Evolutionary conservation across 2,113 vertebrate species (phyloP).

Genomic region (Syngnathus scovelli): DNA sequence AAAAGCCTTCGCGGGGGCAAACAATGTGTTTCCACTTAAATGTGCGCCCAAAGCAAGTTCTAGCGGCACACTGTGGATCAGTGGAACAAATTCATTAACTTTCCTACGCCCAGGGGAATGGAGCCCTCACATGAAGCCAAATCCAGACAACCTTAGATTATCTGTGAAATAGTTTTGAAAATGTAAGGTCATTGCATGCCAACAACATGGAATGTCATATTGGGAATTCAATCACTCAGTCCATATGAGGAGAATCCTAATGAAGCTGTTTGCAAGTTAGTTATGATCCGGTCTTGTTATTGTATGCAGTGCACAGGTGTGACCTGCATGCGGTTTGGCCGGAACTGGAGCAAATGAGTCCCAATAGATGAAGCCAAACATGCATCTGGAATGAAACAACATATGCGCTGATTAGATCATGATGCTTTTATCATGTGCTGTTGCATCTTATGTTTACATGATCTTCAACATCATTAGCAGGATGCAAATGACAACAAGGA

Average conservation of each 20-base stretch:
- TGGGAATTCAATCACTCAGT: background rate
- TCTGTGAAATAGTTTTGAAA: background rate
- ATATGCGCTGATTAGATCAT: constrained; percentile 5
- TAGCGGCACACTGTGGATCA: constrained; percentile 7
- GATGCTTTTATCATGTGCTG: constrained; percentile 1
- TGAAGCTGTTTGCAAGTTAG: constrained; percentile 34
- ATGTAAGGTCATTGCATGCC: constrained; percentile 16
- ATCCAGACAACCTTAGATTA: constrained; percentile 6
- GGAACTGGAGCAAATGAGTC: constrained; percentile 11
- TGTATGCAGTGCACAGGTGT: background rate
- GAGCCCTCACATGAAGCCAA: constrained; percentile 3
- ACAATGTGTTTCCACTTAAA: constrained; percentile 18
- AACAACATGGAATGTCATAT: background rate
- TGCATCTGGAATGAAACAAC: constrained; percentile 4
- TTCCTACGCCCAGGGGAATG: constrained; percentile 4
- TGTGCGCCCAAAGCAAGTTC: constrained; percentile 6
- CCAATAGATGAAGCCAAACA: constrained; percentile 14
- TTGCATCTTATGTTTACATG: background rate
- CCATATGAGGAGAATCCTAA: constrained; percentile 19
- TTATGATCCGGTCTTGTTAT: constrained; percentile 11
- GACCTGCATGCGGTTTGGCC: constrained; percentile 17
- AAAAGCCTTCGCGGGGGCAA: background rate
- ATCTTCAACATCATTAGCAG: background rate
- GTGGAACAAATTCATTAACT: constrained; percentile 22
- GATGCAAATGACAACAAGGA: background rate